phyloP scores from a whole-genome alignment of 53 echinoderm and acorn worm species.

The Actinopyga echinites region DNA sequence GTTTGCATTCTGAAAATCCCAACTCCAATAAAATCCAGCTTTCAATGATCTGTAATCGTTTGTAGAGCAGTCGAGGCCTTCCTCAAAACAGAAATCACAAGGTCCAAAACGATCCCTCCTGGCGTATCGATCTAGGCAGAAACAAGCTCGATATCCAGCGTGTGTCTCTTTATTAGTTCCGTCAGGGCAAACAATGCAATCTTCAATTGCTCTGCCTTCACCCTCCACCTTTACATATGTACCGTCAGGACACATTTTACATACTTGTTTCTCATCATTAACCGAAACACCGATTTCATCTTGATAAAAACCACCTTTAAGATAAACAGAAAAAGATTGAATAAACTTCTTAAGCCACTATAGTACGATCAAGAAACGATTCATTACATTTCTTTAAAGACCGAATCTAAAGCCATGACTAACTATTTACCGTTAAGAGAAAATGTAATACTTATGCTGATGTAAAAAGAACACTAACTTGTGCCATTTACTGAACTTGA shows the following conservation, averaged over 20 bases:
- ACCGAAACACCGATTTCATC: background rate
- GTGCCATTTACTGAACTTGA: too few species aligned
- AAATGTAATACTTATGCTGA: too few species aligned
- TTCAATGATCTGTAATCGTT: background rate
- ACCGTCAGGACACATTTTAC: background rate
- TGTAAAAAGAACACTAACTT: too few species aligned
- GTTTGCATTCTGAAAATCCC: background rate
- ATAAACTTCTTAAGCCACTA: too few species aligned
- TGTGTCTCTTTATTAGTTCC: background rate
- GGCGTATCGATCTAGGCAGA: background rate
- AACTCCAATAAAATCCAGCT: background rate
- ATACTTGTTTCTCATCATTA: background rate
- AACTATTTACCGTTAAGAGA: too few species aligned
- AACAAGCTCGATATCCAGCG: background rate
- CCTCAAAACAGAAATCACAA: background rate
- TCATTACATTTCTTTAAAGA: too few species aligned
- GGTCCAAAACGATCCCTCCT: conserved; percentile 2
- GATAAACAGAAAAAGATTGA: too few species aligned
- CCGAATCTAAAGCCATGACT: too few species aligned
- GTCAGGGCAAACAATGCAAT: conserved; percentile 10
- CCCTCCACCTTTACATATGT: background rate
- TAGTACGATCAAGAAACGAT: too few species aligned
- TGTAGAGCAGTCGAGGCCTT: background rate
- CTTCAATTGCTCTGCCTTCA: background rate
- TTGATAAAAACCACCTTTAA: conserved; percentile 1